Evolutionary conservation across 2,888 invertebrate genomes (phyloP).

Genomic region (Oscheius sp.): DNA sequence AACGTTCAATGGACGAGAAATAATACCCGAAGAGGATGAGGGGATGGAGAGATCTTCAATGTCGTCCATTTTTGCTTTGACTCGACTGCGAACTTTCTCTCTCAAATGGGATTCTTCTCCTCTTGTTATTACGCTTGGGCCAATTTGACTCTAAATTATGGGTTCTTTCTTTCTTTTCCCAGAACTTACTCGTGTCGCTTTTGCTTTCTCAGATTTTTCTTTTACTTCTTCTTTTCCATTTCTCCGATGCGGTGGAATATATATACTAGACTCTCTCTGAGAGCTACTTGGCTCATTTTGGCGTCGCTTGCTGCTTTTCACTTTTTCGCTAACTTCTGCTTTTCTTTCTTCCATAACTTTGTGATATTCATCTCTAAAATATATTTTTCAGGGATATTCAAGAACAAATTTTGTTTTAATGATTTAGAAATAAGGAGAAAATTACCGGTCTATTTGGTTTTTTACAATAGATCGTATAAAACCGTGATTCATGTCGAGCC

Average conservation of each 20-base stretch:
- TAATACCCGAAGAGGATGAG: not conserved
- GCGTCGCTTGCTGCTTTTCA: constrained; percentile 1
- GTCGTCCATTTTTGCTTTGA: constrained; percentile 12
- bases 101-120: constrained; percentile 33
- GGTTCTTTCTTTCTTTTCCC: not conserved
- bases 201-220: not conserved
- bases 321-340: constrained; percentile 34
- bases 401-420: no score
- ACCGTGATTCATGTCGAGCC: constrained; percentile 57
- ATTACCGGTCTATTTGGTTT: constrained; percentile 54
- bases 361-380: constrained; percentile 54
- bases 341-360: constrained; percentile 48
- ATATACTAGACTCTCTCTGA: constrained; percentile 23
- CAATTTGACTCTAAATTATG: constrained; percentile 1
- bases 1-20: no score
- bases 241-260: constrained; percentile 49
- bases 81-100: constrained; percentile 31
- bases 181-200: not conserved
- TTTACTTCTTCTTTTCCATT: not conserved
- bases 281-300: not conserved
- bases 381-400: no score
- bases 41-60: constrained; percentile 19
- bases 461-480: constrained; percentile 53
- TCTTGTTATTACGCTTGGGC: constrained; percentile 25
- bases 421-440: not conserved